Percentiles rank a stretch among this genome's conserved stretches.
phyloP scores from a whole-genome alignment of 2,888 invertebrate genomes.

The Cheiracanthium punctorium region DNA sequence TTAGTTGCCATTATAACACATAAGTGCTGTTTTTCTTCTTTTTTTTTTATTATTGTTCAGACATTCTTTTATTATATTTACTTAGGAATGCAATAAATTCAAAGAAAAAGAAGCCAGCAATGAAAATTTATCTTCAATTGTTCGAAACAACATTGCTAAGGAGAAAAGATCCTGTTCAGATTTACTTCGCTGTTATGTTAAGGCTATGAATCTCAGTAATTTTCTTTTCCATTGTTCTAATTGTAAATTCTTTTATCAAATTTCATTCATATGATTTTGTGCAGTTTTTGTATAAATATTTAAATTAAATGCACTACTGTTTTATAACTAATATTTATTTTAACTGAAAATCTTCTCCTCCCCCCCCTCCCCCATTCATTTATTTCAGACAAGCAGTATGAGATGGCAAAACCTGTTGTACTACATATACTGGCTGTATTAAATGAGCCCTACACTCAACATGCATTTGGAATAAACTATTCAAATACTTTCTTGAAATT shows the following conservation, averaged over 20 bases:
- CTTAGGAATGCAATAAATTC: constrained; percentile 52
- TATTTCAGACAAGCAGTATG: constrained; percentile 44
- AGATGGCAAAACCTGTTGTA: constrained; percentile 47
- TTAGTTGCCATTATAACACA: no score
- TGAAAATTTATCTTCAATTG: constrained; percentile 31
- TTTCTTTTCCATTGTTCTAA: no score
- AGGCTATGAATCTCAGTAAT: constrained; percentile 48
- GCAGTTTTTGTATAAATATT: no score
- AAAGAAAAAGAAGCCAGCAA: constrained; percentile 30
- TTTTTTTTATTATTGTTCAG: no score
- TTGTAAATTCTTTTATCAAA: no score
- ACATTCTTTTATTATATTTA: no score
- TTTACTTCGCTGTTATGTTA: constrained; percentile 51
- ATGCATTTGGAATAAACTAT: constrained; percentile 50
- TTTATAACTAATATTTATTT: no score
- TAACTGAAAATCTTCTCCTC: no score
- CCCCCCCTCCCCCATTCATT: no score
- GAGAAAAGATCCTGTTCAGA: constrained; percentile 42
- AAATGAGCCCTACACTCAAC: constrained; percentile 19
- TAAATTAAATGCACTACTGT: no score
- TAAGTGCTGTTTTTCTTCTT: no score
- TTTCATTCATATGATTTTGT: no score
- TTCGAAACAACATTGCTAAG: constrained; percentile 46
- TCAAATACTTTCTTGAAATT: constrained; percentile 53
- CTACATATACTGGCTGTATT: constrained; percentile 55